Base-by-base conservation (phyloP, 2,888 invertebrate species). In the Spilarctia lutea region DNA sequence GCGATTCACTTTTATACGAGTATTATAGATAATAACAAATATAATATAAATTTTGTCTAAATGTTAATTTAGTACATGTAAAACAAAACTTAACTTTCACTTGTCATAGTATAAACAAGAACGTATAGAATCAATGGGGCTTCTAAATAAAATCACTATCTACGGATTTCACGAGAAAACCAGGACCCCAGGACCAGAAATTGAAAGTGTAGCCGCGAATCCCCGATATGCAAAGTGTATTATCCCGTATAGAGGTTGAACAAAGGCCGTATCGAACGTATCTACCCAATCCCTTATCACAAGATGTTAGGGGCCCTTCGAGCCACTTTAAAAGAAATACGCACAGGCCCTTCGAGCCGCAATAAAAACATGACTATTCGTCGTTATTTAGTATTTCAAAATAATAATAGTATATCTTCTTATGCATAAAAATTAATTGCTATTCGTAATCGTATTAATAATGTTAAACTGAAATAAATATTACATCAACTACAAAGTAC, bases 171-270 rank as follows among this genome's bases (percentile, higher is more conserved):
- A 30, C 16, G 1, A 63, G 63, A 30, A 35, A 35, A 35, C 35
- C 35, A 35, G 35, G 35, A 63, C 30, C 11, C 24, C 30, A 30
- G 11, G 30, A 13, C 24, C 33, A 33, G 33, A 68, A 48, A 48
- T 68, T 48, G 68, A 45, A 48, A 48, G 48, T 68, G 48, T 33
- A 33, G 24, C 48, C 68, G 24, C 66, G 76, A 76, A 81, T 83
- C 66, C 20, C 13, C 70, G 82, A 82, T 83, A 81, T 20, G 70
- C 71, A 56, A 48, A 63, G 74, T 65, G 67, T 45, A 35, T 66
- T 33, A 39, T 30, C 42, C 45, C 18, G 20, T 24, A n/a, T 56
- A 30, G n/a, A n/a, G 68, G 48, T 65, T 48, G 18, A 39, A 67
- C 56, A 33, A 27, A 56, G 66, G 42, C 30, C 18, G 27, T 65